These are phyloP conservation scores for Hafferia zeledoni DNA, from an alignment of 2,797 vertebrate species.

Conservation along the genomic window DNA sequence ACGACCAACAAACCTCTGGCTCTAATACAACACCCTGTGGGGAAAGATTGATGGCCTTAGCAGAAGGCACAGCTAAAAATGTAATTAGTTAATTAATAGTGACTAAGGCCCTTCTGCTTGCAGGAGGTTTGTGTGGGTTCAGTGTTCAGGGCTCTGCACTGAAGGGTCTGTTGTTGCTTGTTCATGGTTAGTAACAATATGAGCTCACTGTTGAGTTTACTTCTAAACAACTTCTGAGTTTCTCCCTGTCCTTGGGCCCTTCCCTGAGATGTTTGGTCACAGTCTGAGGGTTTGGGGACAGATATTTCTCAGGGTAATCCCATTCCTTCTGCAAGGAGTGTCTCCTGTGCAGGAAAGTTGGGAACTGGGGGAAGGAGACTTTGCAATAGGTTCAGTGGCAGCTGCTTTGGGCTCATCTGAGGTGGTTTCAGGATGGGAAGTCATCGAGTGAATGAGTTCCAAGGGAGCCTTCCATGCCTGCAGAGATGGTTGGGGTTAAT, in stretches of 20 bases:
- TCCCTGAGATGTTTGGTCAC: background rate
- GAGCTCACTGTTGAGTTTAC: background rate
- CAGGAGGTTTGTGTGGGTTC: background rate
- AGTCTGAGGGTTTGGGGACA: background rate
- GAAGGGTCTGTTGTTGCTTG: background rate
- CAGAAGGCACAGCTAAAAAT: background rate
- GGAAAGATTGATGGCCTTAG: background rate
- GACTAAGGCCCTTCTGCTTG: background rate
- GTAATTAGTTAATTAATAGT: background rate
- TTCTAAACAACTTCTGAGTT: background rate
- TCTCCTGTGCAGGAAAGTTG: too few species aligned
- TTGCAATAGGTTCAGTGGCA: too few species aligned
- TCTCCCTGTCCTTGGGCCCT: background rate
- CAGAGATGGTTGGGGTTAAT: too few species aligned
- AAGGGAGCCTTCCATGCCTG: too few species aligned
- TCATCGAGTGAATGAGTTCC: too few species aligned
- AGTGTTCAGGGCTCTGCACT: background rate
- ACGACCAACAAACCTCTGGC: background rate
- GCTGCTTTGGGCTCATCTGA: too few species aligned
- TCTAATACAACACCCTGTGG: background rate
- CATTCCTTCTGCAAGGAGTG: too few species aligned
- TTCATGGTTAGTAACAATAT: background rate
- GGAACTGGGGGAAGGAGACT: too few species aligned
- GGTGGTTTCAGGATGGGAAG: too few species aligned
- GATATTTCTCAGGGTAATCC: too few species aligned